These are phyloP conservation scores for Sphinx pinastri DNA, from an alignment of 2,888 invertebrate genomes.

Conservation along the genomic window DNA sequence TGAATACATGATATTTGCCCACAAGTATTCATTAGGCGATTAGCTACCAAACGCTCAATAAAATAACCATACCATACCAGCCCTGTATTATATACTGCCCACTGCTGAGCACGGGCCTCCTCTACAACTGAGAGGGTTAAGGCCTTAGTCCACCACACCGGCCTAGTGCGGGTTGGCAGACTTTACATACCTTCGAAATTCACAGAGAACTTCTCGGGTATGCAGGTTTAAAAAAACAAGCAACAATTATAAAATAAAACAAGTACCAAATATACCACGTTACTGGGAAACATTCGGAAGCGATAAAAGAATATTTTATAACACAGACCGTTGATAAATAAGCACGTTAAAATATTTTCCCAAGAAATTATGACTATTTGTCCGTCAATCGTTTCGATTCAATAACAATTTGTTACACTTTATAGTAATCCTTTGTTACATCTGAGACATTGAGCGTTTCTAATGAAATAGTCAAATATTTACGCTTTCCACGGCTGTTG, in stretches of 20 bases:
- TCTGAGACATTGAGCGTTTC: constrained; percentile 10
- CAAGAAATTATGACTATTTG: constrained; percentile 14
- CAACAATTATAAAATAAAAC: background rate
- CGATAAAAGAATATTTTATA: constrained; percentile 8
- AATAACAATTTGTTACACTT: constrained; percentile 20
- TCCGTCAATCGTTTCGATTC: constrained; percentile 12
- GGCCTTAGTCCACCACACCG: no score
- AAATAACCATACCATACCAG: no score
- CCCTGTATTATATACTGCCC: no score
- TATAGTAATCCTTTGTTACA: constrained; percentile 16
- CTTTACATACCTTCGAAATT: no score
- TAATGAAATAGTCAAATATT: constrained; percentile 21
- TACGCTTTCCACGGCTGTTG: constrained; percentile 17
- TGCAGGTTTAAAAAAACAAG: no score
- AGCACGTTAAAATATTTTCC: constrained; percentile 22
- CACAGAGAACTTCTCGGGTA: no score
- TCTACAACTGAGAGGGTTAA: no score
- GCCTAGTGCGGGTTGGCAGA: no score
- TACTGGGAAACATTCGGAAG: constrained; percentile 10
- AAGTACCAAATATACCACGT: background rate
- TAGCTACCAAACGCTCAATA: background rate
- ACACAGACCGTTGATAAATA: constrained; percentile 15
- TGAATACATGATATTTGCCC: background rate
- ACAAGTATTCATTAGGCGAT: background rate
- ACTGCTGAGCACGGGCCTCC: no score